phyloP scores from a whole-genome alignment of 2,888 invertebrate species.

The Plutella xylostella region DNA sequence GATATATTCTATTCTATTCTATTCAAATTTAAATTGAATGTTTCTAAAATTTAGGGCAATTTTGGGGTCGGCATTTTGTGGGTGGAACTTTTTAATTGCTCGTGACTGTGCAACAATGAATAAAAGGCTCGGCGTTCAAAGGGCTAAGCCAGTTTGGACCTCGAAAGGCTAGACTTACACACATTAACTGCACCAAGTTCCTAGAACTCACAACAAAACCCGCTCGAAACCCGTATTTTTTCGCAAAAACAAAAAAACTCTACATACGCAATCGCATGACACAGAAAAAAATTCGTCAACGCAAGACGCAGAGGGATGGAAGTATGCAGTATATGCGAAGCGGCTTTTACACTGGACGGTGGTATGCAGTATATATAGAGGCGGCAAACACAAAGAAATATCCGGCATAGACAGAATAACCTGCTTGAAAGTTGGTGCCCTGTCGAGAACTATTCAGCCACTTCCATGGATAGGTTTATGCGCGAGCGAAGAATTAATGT shows the following conservation, averaged over 20 bases:
- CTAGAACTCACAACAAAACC: too few species aligned
- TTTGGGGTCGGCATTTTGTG: too few species aligned
- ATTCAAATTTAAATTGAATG: too few species aligned
- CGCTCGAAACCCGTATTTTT: too few species aligned
- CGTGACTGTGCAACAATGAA: too few species aligned
- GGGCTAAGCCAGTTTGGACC: too few species aligned
- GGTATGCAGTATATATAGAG: constrained; percentile 32
- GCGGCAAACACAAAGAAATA: constrained; percentile 56
- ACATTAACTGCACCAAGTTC: too few species aligned
- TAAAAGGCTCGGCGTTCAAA: too few species aligned
- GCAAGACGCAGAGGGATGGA: not conserved
- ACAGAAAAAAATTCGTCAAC: constrained; percentile 26
- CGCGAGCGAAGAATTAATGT: constrained; percentile 18
- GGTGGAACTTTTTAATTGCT: too few species aligned
- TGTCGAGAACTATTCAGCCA: constrained; percentile 46
- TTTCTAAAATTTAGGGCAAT: too few species aligned
- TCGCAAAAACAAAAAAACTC: not conserved
- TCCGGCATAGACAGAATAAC: constrained; percentile 52
- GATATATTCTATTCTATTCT: too few species aligned
- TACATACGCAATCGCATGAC: constrained; percentile 17
- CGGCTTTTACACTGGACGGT: constrained; percentile 20
- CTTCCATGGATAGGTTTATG: constrained; percentile 46
- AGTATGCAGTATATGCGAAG: constrained; percentile 9
- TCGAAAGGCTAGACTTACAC: too few species aligned
- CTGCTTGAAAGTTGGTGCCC: constrained; percentile 41